phyloP scores from a whole-genome alignment of 64 coral and sea anemone species.

The Cladopsammia gracilis region DNA sequence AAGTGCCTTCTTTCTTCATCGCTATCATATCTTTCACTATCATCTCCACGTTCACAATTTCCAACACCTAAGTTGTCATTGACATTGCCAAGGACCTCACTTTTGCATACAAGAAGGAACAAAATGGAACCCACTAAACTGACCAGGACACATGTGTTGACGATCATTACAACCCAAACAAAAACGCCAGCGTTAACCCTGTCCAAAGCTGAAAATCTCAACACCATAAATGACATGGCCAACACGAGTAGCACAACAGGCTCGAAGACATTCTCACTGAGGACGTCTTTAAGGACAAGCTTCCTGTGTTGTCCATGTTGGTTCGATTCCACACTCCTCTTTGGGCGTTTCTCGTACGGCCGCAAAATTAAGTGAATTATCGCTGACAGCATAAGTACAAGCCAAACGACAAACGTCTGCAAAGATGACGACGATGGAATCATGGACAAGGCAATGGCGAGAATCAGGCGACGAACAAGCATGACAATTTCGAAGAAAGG shows the following conservation, averaged over 20 bases:
- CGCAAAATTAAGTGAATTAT: not conserved
- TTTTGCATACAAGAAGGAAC: not conserved
- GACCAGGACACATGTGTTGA: slow-evolving; percentile 11
- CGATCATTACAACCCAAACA: slow-evolving; percentile 34
- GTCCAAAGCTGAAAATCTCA: slow-evolving; percentile 31
- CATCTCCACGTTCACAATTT: not conserved
- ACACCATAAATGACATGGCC: slow-evolving; percentile 25
- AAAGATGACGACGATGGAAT: slow-evolving; percentile 12
- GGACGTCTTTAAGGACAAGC: no score
- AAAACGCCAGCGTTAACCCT: not conserved
- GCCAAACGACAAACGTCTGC: slow-evolving; percentile 31
- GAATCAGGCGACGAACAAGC: slow-evolving; percentile 9
- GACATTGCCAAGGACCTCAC: not conserved
- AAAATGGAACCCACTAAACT: not conserved
- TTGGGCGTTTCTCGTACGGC: not conserved
- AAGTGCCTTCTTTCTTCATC: not conserved
- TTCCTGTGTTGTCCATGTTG: no score
- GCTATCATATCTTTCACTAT: not conserved
- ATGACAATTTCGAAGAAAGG: slow-evolving; percentile 18
- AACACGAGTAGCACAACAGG: slow-evolving; percentile 10
- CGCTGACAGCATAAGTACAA: not conserved
- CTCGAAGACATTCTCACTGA: slow-evolving; percentile 34
- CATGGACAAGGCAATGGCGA: slow-evolving; percentile 36
- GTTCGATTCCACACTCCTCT: no score
- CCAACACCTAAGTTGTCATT: not conserved